Evolutionary conservation across 2,888 invertebrate species (phyloP).

Genomic region (Pherbina coryleti): DNA sequence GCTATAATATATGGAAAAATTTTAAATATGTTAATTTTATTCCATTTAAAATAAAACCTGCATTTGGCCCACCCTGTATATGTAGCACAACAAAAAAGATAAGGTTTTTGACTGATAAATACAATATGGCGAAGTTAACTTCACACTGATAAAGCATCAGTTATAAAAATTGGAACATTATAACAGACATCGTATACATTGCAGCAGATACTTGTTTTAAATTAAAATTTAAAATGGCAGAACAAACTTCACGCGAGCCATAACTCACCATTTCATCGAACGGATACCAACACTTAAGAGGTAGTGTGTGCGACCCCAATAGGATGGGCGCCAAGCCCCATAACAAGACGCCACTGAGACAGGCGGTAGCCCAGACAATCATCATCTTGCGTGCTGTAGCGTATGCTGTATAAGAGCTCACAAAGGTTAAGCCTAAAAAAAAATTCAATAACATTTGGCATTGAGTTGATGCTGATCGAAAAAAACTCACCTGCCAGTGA

Average conservation of each 20-base stretch:
- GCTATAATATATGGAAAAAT: too few relatives aligned
- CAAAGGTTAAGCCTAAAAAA: constrained; percentile 54
- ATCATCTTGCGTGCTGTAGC: constrained; percentile 49
- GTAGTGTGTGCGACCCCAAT: constrained; percentile 53
- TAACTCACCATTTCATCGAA: constrained; percentile 59
- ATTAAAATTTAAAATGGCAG: background rate
- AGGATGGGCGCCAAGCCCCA: constrained; percentile 61
- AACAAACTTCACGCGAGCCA: background rate
- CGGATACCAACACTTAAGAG: constrained; percentile 66
- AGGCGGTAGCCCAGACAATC: constrained; percentile 54
- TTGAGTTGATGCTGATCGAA: background rate
- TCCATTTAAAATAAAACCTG: too few relatives aligned
- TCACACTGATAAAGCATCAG: too few relatives aligned
- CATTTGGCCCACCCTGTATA: too few relatives aligned
- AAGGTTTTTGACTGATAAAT: too few relatives aligned
- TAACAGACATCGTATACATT: too few relatives aligned
- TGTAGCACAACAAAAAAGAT: too few relatives aligned
- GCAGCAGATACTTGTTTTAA: background rate
- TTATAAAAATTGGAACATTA: too few relatives aligned
- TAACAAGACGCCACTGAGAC: constrained; percentile 55
- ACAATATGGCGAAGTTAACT: too few relatives aligned
- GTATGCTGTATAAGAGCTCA: constrained; percentile 53
- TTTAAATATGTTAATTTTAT: too few relatives aligned
- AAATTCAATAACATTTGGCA: background rate
- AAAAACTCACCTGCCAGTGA: constrained; percentile 56